phyloP scores from a whole-genome alignment of 2,113 vertebrate species.

The Terrapene triunguis region DNA sequence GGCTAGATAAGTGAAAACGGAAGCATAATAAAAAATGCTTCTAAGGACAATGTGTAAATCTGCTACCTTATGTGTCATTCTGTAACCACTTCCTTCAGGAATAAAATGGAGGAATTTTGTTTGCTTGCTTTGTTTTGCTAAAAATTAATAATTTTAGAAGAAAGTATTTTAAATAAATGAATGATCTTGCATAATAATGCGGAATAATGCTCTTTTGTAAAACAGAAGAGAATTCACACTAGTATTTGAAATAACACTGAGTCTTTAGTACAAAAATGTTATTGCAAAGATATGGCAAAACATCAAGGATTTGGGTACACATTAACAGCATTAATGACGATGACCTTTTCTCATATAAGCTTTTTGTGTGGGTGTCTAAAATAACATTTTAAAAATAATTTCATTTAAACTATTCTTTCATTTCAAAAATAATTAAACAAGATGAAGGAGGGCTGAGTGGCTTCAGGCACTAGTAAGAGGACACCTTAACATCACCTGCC shows the following conservation, averaged over 20 bases:
- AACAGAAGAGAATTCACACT: background rate
- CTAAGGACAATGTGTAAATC: slow-evolving; percentile 6
- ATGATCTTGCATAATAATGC: background rate
- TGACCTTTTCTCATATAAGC: slow-evolving; percentile 34
- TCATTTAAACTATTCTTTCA: background rate
- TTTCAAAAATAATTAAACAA: background rate
- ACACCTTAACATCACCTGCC: background rate
- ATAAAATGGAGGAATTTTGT: background rate
- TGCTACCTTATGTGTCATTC: background rate
- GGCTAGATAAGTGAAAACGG: slow-evolving; percentile 7
- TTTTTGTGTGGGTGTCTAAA: background rate
- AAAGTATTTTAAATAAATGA: slow-evolving; percentile 4
- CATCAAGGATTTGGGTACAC: slow-evolving; percentile 32
- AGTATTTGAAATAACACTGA: background rate
- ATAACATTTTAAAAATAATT: slow-evolving; percentile 28
- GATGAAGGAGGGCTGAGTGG: background rate
- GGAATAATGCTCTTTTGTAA: slow-evolving; percentile 5
- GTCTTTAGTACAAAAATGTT: slow-evolving; percentile 47
- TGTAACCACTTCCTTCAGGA: background rate
- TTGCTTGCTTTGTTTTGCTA: slow-evolving; percentile 28
- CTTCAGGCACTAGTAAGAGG: background rate
- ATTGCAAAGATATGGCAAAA: slow-evolving; percentile 19
- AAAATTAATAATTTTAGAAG: slow-evolving; percentile 23
- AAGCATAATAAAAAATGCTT: slow-evolving; percentile 32
- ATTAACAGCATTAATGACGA: slow-evolving; percentile 38